Percentiles rank a stretch among this genome's conserved stretches.
These are phyloP conservation scores for Lordiphosa mommai DNA, from an alignment of 1,140 invertebrate species.

Conservation along the genomic window DNA sequence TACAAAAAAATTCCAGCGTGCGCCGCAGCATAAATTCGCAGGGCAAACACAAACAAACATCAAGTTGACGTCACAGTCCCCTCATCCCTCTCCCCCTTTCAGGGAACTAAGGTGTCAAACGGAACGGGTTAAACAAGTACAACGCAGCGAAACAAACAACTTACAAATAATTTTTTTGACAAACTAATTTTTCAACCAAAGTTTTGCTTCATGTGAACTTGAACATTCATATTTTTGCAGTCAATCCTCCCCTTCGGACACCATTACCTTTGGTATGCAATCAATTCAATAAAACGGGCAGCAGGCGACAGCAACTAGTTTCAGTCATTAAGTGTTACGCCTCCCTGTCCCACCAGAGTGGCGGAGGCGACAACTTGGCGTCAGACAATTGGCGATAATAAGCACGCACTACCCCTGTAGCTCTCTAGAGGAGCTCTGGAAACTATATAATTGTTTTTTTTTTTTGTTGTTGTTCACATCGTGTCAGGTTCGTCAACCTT, in stretches of 20 bases:
- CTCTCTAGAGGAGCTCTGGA: not conserved
- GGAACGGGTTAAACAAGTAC: slow-evolving; percentile 63
- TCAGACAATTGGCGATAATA: slow-evolving; percentile 63
- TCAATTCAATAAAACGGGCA: slow-evolving; percentile 26
- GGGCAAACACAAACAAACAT: slow-evolving; percentile 52
- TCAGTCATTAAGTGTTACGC: slow-evolving; percentile 41
- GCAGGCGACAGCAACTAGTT: slow-evolving; percentile 29
- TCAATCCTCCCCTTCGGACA: no score
- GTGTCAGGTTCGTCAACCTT: slow-evolving; percentile 39
- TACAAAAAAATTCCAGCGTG: slow-evolving; percentile 77
- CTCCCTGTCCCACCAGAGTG: slow-evolving; percentile 24
- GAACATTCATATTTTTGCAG: no score
- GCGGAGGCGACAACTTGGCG: slow-evolving; percentile 64
- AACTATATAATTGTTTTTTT: no score
- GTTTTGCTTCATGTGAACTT: no score
- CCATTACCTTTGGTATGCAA: slow-evolving; percentile 9
- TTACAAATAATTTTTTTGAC: no score
- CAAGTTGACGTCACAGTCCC: slow-evolving; percentile 56
- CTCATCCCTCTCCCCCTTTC: no score
- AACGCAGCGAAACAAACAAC: slow-evolving; percentile 22
- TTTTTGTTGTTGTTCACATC: not conserved
- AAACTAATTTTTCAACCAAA: no score
- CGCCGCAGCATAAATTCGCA: slow-evolving; percentile 46
- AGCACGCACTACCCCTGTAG: slow-evolving; percentile 21
- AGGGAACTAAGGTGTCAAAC: slow-evolving; percentile 27